Evolutionary conservation across 2,797 vertebrate genomes (phyloP), one percentile per base, ranked within the genome.

Genomic region (Hippocampus kuda): DNA sequence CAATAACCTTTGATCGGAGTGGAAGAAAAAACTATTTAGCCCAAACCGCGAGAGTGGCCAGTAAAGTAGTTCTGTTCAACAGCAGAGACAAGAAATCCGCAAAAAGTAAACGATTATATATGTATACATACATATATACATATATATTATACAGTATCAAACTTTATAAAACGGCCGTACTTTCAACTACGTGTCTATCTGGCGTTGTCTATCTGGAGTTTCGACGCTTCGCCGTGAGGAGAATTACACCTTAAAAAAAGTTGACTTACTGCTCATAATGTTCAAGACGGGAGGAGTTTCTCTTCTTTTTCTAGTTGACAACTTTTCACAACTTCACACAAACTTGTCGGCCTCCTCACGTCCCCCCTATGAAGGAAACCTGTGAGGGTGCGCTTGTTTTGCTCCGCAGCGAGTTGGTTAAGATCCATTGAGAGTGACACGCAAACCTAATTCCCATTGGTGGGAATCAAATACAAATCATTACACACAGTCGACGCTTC

Each of bases 241-340:
- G 56, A 70, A 62, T 62, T 65, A 73, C 68, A 57, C 48, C 68
- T 75, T 89, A 41, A 73, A 84, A 83, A 87, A 89, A 89, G 84
- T 89, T 85, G 57, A 89, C 90, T 92, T 90, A 93, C 92, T 91
- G 89, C 89, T 92, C 92, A 93, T 93, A 81, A 85, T 90, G 30
- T 85, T 87, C 83, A 81, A 87, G 88, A 91, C 90, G 88, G 89
- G 90, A 89, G 90, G 89, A 91, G 90, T 91, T 92, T 91, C 87
- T 89, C 81, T 75, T 84, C 80, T 88, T 90, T 89, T 86, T 86
- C 88, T 78, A 68, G 81, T 88, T 91, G 88, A 91, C 89, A 91
- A 92, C 90, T 92, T 91, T 88, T 89, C 84, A 83, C 88, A 87
- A 87, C 85, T 85, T 88, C 91, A 91, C 89, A 90, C 91, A 66